Evolutionary conservation across 2,888 invertebrate species (phyloP).

Genomic region (Leptinotarsa peninsularis): DNA sequence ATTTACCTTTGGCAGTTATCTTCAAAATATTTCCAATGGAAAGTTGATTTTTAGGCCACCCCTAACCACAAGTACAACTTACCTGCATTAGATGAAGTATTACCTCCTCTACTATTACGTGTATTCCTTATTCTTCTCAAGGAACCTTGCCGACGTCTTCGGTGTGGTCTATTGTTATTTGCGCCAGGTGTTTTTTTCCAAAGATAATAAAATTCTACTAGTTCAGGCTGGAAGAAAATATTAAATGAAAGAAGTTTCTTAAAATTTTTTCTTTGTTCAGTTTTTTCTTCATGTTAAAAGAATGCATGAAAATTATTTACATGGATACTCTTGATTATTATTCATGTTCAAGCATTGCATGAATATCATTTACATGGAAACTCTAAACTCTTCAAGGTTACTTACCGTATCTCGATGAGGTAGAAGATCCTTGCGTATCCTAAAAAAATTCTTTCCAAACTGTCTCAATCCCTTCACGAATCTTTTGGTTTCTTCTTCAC

Average conservation of each 20-base stretch:
- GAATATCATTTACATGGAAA: background rate
- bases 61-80: conserved; percentile 52
- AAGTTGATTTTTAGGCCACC: conserved; percentile 52
- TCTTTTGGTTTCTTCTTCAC: conserved; percentile 96
- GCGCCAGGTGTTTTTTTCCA: conserved; percentile 99
- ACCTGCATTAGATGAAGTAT: conserved; percentile 66
- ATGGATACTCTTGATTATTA: background rate
- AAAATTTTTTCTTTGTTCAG: too few relatives aligned
- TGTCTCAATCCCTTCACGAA: conserved; percentile 98
- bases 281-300: background rate
- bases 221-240: conserved; percentile 77
- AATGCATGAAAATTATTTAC: background rate
- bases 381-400: conserved; percentile 35
- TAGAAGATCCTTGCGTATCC: conserved; percentile 94
- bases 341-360: background rate
- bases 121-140: conserved; percentile 89
- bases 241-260: conserved; percentile 4
- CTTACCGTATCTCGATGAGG: conserved; percentile 95
- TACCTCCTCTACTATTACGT: conserved; percentile 84
- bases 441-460: conserved; percentile 99
- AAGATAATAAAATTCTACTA: conserved; percentile 98
- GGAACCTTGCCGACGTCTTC: conserved; percentile 88
- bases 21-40: conserved; percentile 28
- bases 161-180: conserved; percentile 94
- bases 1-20: conserved; percentile 22